phyloP scores from a whole-genome alignment of 2,888 invertebrate species.

The Neoaliturus tenellus region DNA sequence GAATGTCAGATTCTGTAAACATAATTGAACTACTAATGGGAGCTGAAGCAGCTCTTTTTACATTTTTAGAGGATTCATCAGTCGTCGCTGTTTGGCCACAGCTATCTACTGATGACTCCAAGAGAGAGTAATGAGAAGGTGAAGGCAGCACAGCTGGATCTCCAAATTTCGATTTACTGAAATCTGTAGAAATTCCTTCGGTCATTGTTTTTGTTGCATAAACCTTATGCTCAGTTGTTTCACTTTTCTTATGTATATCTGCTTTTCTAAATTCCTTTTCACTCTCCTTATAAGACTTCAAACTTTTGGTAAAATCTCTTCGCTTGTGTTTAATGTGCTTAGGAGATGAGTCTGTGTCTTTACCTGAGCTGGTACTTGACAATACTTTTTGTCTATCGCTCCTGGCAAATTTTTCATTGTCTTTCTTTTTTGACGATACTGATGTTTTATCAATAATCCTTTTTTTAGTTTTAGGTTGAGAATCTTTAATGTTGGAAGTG shows the following conservation, averaged over 20 bases:
- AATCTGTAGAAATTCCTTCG: neutral
- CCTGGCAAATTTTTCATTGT: neutral
- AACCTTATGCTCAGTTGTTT: neutral
- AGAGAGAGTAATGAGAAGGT: neutral
- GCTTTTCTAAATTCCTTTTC: neutral
- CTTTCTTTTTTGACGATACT: neutral
- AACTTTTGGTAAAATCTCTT: neutral
- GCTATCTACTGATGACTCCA: neutral
- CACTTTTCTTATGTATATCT: neutral
- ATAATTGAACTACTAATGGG: slow-evolving; percentile 60
- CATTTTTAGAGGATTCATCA: slow-evolving; percentile 58
- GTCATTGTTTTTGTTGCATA: neutral
- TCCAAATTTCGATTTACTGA: neutral
- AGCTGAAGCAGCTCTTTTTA: slow-evolving; percentile 64
- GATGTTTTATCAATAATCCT: slow-evolving; percentile 9
- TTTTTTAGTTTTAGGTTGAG: slow-evolving; percentile 4
- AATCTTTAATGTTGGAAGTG: neutral
- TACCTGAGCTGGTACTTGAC: neutral
- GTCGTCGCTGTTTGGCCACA: neutral
- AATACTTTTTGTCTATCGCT: neutral
- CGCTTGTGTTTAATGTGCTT: neutral
- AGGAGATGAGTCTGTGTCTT: neutral
- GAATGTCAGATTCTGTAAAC: slow-evolving; percentile 58
- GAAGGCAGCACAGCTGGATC: neutral
- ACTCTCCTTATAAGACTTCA: neutral